phyloP scores from a whole-genome alignment of 1,140 invertebrate genomes.

The Drosophila prosaltans region DNA sequence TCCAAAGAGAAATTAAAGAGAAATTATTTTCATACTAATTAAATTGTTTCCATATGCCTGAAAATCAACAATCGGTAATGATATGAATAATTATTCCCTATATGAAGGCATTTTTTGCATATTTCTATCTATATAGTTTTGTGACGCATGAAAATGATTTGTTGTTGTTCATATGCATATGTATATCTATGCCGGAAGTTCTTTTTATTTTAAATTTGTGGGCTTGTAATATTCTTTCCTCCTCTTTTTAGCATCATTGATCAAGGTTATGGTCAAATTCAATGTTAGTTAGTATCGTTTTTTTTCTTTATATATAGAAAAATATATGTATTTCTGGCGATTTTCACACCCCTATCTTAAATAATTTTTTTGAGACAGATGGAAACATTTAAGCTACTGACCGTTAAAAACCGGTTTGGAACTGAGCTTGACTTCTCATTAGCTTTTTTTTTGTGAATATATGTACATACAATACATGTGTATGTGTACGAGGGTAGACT shows the following conservation, averaged over 20 bases:
- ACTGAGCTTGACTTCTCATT: constrained; percentile 7
- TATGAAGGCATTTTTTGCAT: too few relatives aligned
- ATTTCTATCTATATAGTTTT: too few relatives aligned
- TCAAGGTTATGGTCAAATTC: constrained; percentile 12
- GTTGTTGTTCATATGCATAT: too few relatives aligned
- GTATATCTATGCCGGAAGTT: constrained; percentile 1
- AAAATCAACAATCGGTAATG: not conserved
- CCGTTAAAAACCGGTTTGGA: constrained; percentile 16
- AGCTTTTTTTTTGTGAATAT: not conserved
- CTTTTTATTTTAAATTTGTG: not conserved
- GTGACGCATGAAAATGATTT: too few relatives aligned
- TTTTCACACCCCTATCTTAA: constrained; percentile 17
- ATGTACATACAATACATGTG: not conserved
- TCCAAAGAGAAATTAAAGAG: too few relatives aligned
- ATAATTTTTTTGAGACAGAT: constrained; percentile 7
- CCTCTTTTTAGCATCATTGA: constrained; percentile 1
- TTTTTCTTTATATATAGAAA: not conserved
- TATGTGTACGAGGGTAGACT: not conserved
- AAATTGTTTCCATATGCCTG: too few relatives aligned
- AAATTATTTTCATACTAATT: too few relatives aligned
- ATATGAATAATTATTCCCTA: not conserved
- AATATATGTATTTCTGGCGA: not conserved
- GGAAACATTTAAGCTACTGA: not conserved
- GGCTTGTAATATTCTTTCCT: not conserved
- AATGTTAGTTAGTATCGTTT: not conserved